Conservation (phyloP, 2,113 vertebrate species). For the Hemichromis elongatus region DNA sequence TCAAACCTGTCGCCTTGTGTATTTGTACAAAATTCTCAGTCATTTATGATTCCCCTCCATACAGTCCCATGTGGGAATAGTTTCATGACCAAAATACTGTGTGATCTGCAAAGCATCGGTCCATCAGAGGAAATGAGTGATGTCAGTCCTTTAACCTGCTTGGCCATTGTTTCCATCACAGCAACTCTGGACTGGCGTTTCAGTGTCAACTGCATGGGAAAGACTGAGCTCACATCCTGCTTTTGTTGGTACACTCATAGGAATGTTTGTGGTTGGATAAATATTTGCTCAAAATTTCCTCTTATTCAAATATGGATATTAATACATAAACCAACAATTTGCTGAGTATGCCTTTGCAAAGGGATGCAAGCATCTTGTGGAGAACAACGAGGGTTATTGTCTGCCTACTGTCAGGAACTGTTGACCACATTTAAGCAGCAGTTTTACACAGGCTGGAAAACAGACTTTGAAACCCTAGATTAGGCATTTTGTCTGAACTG, state of each 20-base stretch:
- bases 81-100: not conserved
- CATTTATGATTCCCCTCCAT: too few relatives aligned
- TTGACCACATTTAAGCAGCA: not conserved
- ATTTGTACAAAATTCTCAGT: not conserved
- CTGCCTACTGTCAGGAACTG: not conserved
- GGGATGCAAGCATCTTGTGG: not conserved
- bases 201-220: conserved; percentile 35
- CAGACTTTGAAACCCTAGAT: not conserved
- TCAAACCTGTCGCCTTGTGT: too few relatives aligned
- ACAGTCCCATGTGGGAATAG: not conserved
- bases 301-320: conserved; percentile 37
- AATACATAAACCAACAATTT: not conserved
- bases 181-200: not conserved
- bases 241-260: conserved; percentile 65
- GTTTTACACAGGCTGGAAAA: not conserved
- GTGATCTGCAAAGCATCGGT: conserved; percentile 12
- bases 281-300: conserved; percentile 60
- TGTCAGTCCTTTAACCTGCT: conserved; percentile 45
- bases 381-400: not conserved
- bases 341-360: not conserved
- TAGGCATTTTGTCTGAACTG: not conserved
- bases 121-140: conserved; percentile 55
- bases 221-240: conserved; percentile 67
- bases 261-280: conserved; percentile 63
- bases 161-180: conserved; percentile 59